A percentile compares a stretch with the other conserved stretches of the same genome.
These are phyloP conservation scores for Zelleria hepariella DNA, from an alignment of 2,888 invertebrate species.

Conservation along the genomic window DNA sequence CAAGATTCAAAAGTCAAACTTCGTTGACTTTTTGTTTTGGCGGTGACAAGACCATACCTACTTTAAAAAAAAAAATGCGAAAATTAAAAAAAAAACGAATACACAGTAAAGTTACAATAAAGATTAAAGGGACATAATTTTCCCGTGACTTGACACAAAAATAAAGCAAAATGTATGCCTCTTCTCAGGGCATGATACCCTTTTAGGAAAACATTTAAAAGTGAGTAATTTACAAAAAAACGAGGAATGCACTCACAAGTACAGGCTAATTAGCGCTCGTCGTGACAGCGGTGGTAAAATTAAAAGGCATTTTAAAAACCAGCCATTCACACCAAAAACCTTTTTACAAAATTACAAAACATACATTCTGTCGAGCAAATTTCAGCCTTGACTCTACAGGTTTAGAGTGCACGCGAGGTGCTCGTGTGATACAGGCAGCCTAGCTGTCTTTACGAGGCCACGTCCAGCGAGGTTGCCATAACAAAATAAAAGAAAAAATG, in stretches of 20 bases:
- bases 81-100: too few relatives aligned
- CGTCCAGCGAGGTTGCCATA: not conserved
- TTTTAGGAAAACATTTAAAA: not conserved
- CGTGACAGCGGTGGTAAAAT: not conserved
- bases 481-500: conserved; percentile 12
- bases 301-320: conserved; percentile 1
- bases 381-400: not conserved
- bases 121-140: not conserved
- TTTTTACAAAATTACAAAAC: not conserved
- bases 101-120: too few relatives aligned
- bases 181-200: not conserved
- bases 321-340: not conserved
- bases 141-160: not conserved
- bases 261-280: not conserved
- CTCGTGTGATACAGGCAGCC: not conserved
- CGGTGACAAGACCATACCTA: too few relatives aligned
- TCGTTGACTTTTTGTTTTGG: too few relatives aligned
- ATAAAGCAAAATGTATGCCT: not conserved
- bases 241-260: not conserved
- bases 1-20: too few relatives aligned
- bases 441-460: not conserved
- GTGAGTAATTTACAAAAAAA: not conserved
- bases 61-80: too few relatives aligned
- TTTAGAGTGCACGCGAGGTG: not conserved
- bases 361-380: not conserved